Percentiles rank a stretch among this genome's conserved stretches.
Evolutionary conservation across 2,797 vertebrate species (phyloP).

Genomic region (Chromobotia macracanthus): DNA sequence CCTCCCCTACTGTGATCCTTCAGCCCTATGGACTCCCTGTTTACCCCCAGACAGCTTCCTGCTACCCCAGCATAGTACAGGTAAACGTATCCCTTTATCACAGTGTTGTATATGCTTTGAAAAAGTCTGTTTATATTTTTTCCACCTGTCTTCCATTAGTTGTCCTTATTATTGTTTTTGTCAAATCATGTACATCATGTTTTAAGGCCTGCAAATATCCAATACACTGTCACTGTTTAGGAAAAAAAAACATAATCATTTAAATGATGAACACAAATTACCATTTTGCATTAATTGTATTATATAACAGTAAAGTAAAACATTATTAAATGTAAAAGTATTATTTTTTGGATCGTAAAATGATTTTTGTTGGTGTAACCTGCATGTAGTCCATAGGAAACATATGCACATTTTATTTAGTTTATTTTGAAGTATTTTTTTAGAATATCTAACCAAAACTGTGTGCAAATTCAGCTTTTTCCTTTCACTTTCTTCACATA

Average conservation of each 20-base stretch:
- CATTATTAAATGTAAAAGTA: too few relatives aligned
- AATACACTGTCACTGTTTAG: too few relatives aligned
- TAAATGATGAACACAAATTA: neutral
- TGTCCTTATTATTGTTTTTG: neutral
- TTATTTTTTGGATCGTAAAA: too few relatives aligned
- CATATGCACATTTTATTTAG: too few relatives aligned
- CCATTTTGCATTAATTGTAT: neutral
- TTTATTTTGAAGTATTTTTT: too few relatives aligned
- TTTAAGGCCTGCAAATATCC: neutral
- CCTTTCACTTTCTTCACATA: too few relatives aligned
- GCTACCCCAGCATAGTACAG: conserved; percentile 85
- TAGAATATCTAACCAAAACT: too few relatives aligned
- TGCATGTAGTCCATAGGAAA: too few relatives aligned
- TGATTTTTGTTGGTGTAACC: too few relatives aligned
- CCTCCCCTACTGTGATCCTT: conserved; percentile 85
- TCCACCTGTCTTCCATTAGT: neutral
- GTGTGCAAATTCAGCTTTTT: too few relatives aligned
- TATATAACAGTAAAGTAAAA: too few relatives aligned
- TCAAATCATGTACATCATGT: neutral
- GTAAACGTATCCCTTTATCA: conserved; percentile 69
- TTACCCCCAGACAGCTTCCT: conserved; percentile 75
- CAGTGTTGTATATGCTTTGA: neutral
- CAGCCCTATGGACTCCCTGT: conserved; percentile 80
- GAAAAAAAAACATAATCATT: neutral
- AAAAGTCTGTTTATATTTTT: neutral